Evolutionary conservation across 2,113 vertebrate species (phyloP).

Genomic region (Cygnus buccinator): DNA sequence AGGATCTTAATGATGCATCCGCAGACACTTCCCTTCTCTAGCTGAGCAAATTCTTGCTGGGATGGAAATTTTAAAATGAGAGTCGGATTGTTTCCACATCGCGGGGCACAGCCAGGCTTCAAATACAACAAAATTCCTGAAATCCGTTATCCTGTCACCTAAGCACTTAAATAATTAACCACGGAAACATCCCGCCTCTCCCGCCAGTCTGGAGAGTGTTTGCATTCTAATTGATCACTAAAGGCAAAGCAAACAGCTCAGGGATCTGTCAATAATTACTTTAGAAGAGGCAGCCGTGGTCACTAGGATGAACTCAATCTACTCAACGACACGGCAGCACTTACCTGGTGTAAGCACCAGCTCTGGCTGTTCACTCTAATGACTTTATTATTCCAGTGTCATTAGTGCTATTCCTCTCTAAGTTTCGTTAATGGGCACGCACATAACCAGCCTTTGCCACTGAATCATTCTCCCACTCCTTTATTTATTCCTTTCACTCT

Average conservation of each 20-base stretch:
- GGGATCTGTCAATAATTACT: conserved; percentile 64
- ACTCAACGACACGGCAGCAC: conserved; percentile 24
- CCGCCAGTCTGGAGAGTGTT: conserved; percentile 48
- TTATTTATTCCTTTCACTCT: conserved; percentile 68
- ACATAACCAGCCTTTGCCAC: conserved; percentile 47
- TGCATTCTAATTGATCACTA: conserved; percentile 57
- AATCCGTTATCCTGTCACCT: conserved; percentile 48
- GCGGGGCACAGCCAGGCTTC: conserved; percentile 55
- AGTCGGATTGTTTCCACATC: conserved; percentile 61
- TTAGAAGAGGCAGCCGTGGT: conserved; percentile 26
- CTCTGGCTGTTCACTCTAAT: conserved; percentile 74
- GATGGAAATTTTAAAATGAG: conserved; percentile 52
- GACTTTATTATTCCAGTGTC: conserved; percentile 73
- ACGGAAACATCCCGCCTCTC: conserved; percentile 23
- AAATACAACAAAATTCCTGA: conserved; percentile 20
- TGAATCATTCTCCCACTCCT: conserved; percentile 70
- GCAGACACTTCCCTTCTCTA: conserved; percentile 47
- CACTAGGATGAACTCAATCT: conserved; percentile 62
- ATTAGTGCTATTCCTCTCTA: conserved; percentile 67
- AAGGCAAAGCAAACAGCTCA: conserved; percentile 59
- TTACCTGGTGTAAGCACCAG: conserved; percentile 37
- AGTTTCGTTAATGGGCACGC: conserved; percentile 72
- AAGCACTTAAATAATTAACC: conserved; percentile 68
- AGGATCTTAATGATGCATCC: conserved; percentile 64
- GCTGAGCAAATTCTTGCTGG: conserved; percentile 63